A percentile compares a stretch with the other conserved stretches of the same genome.
Evolutionary conservation across 1,140 invertebrate genomes (phyloP).

Genomic region (Pseudomyrmex pallidus): DNA sequence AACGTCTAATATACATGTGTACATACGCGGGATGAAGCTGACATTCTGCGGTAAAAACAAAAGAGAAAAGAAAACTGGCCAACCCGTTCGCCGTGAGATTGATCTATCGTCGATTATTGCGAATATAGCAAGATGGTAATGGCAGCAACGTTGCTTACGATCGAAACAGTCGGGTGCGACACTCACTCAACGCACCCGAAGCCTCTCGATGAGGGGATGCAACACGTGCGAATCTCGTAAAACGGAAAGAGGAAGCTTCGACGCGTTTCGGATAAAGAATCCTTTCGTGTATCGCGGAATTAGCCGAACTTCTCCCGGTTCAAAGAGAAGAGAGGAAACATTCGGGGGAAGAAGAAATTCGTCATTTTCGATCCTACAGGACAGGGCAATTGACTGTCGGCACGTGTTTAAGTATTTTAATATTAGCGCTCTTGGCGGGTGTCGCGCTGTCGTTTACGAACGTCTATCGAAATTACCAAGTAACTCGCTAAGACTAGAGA

Average conservation of each 20-base stretch:
- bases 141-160: constrained; percentile 8
- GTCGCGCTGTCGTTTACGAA: constrained; percentile 30
- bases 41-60: constrained; percentile 65
- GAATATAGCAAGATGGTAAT: constrained; percentile 52
- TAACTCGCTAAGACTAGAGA: constrained; percentile 75
- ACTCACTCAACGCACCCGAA: background rate
- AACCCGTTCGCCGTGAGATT: constrained; percentile 58
- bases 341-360: background rate
- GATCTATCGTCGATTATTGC: constrained; percentile 70
- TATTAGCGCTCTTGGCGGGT: background rate
- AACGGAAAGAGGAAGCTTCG: constrained; percentile 33
- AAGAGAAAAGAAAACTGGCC: constrained; percentile 54
- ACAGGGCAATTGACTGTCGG: constrained; percentile 1
- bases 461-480: constrained; percentile 68
- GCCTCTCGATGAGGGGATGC: constrained; percentile 11
- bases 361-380: background rate
- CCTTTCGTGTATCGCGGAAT: background rate
- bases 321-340: constrained; percentile 24
- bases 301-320: background rate
- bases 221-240: constrained; percentile 27
- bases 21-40: constrained; percentile 42
- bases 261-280: constrained; percentile 1
- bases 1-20: background rate
- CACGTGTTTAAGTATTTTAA: background rate
- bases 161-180: constrained; percentile 2